Conservation (phyloP, 2,888 invertebrate species). For the Drosophila pseudotakahashii region DNA sequence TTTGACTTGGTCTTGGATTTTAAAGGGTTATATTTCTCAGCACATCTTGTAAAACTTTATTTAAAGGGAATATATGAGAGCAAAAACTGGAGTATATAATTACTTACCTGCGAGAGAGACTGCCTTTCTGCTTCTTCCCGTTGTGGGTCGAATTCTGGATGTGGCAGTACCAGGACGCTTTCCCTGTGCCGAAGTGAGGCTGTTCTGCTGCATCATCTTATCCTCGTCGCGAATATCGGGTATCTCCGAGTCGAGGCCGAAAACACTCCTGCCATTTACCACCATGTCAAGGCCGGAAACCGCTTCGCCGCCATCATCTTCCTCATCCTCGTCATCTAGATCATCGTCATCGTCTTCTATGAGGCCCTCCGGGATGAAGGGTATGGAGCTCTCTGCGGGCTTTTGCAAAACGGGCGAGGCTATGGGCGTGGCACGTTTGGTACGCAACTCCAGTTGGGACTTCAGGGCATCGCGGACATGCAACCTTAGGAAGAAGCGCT, state of each 20-base stretch:
- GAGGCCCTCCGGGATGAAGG: slow-evolving; percentile 82
- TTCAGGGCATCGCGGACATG: slow-evolving; percentile 95
- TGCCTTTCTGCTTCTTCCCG: slow-evolving; percentile 79
- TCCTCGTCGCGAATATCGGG: slow-evolving; percentile 81
- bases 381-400: slow-evolving; percentile 81
- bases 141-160: slow-evolving; percentile 81
- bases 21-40: too few relatives aligned
- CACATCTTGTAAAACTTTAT: too few relatives aligned
- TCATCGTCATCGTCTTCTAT: slow-evolving; percentile 83
- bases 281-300: slow-evolving; percentile 23
- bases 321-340: slow-evolving; percentile 46
- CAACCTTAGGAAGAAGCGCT: slow-evolving; percentile 94
- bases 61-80: too few relatives aligned
- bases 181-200: slow-evolving; percentile 21
- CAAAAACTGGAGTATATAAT: too few relatives aligned
- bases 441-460: slow-evolving; percentile 88
- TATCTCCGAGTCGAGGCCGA: slow-evolving; percentile 77
- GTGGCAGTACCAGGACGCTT: slow-evolving; percentile 75
- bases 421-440: slow-evolving; percentile 74
- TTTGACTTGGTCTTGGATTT: too few relatives aligned
- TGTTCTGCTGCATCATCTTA: slow-evolving; percentile 56
- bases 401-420: slow-evolving; percentile 80
- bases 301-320: background rate
- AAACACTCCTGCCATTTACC: slow-evolving; percentile 40
- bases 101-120: slow-evolving; percentile 13